Conservation (phyloP, 2,113 vertebrate genomes). For the Larimichthys polyactis region DNA sequence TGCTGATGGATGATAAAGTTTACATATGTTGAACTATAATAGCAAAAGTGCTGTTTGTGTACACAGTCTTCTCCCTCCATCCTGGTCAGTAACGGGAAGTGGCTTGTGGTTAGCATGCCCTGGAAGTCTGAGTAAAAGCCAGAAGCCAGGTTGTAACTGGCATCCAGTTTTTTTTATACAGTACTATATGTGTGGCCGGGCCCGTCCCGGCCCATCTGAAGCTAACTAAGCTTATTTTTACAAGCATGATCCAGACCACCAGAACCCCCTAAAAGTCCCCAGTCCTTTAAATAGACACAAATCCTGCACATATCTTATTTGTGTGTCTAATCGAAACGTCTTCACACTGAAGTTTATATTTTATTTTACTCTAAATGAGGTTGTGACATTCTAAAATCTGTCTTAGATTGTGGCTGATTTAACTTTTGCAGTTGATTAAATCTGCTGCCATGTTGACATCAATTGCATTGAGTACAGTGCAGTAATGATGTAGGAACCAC, state of each 20-base stretch:
- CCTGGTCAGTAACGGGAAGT: slow-evolving; percentile 77
- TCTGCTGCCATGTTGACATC: not conserved
- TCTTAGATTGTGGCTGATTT: slow-evolving; percentile 47
- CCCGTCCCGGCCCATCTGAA: slow-evolving; percentile 26
- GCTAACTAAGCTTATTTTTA: slow-evolving; percentile 71
- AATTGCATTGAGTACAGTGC: not conserved
- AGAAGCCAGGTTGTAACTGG: slow-evolving; percentile 68
- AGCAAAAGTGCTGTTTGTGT: slow-evolving; percentile 28
- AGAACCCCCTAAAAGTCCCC: slow-evolving; percentile 43
- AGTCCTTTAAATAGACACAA: slow-evolving; percentile 28
- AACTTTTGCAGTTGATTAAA: not conserved
- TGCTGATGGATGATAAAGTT: slow-evolving; percentile 15
- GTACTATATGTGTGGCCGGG: slow-evolving; percentile 64
- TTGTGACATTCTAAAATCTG: slow-evolving; percentile 37
- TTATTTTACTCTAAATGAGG: slow-evolving; percentile 38
- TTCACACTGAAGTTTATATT: slow-evolving; percentile 20
- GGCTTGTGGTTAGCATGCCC: slow-evolving; percentile 70
- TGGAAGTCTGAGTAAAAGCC: slow-evolving; percentile 69
- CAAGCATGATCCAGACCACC: slow-evolving; percentile 47
- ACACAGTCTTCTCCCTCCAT: slow-evolving; percentile 30
- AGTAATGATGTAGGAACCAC: not conserved
- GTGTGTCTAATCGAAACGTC: slow-evolving; percentile 22
- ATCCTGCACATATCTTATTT: slow-evolving; percentile 55
- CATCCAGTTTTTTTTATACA: slow-evolving; percentile 46
- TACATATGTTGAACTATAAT: slow-evolving; percentile 15